Evolutionary conservation across 2,888 invertebrate genomes (phyloP), one percentile per base, ranked within the genome.

Genomic region (Stenodema calcarata): DNA sequence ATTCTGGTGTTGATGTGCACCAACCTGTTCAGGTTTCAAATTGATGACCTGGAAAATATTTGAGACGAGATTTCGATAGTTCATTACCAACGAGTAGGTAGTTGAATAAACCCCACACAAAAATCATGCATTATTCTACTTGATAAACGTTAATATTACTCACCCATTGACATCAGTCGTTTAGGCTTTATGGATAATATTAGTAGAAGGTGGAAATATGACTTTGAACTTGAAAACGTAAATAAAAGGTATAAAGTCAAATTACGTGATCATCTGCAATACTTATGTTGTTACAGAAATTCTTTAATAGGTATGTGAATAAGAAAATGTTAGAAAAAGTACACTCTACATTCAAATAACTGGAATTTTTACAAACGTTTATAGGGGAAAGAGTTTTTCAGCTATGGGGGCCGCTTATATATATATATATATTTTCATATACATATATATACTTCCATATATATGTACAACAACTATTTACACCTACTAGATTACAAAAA

Each of bases 391-490:
- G 27, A 69, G 69, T 82, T 44, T 62, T 47, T 75, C 47, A 84
- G 73, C 84, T 84, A 84, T 84, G 44, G 84, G 42, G 84, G 70
- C 84, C 73, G 47, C 44, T 84, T 84, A 35, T 35, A 35, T 35
- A 35, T 35, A 35, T 35, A 35, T 35, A 35, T 35, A 35, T 35
- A 35, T 35, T 4, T 35, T 4, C 35, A 35, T 35, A 35, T 35
- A 35, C 7, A 35, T 35, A 35, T 73, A 80, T 75, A 84, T 62
- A 47, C 1, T 47, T 42, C 6, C 35, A 62, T 69, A 78, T 70
- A 82, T 75, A 75, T 44, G 88, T 89, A 90, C 89, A 89, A 90
- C 89, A 89, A 89, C 89, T 89, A 90, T 90, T 88, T 89, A 90
- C 89, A 90, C 86, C 88, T 88, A 89, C 88, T 76, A 88, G 87